A percentile compares a stretch with the other conserved stretches of the same genome.
Conservation (phyloP, 2,797 vertebrate genomes). For the Zalophus californianus region DNA sequence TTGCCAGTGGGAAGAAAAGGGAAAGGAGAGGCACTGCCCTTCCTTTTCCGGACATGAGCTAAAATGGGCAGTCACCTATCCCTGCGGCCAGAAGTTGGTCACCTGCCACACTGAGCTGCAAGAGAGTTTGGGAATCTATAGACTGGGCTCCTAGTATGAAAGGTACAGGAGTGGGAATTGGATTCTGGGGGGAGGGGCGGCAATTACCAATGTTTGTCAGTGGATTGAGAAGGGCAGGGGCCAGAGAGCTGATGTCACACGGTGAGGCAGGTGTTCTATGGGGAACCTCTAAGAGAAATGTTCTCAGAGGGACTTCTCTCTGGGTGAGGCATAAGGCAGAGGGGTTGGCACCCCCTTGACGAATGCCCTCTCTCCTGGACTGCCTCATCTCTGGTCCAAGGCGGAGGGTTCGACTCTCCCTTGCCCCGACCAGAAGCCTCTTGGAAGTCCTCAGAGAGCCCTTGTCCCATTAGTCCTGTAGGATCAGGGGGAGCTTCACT, state of each 20-base stretch:
- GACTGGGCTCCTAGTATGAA: background rate
- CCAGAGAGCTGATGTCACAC: accelerated
- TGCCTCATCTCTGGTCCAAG: background rate
- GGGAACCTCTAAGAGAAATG: background rate
- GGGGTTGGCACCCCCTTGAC: background rate
- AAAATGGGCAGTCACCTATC: background rate
- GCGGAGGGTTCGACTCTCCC: background rate
- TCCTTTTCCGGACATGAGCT: background rate
- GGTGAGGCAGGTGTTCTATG: background rate
- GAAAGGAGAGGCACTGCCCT: background rate
- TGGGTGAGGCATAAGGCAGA: background rate
- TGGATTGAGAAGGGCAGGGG: background rate
- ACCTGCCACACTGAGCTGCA: background rate
- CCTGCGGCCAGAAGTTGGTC: background rate
- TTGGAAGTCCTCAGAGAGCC: background rate
- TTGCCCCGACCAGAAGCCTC: background rate
- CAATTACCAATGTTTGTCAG: background rate
- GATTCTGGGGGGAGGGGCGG: background rate
- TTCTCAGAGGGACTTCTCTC: background rate
- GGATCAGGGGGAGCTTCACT: background rate
- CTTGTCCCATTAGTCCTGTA: background rate
- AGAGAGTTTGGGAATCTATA: background rate
- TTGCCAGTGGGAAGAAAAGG: background rate
- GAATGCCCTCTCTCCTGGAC: background rate
- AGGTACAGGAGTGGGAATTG: background rate